Conservation (phyloP, 2,888 invertebrate genomes). For the Lysandra coridon region DNA sequence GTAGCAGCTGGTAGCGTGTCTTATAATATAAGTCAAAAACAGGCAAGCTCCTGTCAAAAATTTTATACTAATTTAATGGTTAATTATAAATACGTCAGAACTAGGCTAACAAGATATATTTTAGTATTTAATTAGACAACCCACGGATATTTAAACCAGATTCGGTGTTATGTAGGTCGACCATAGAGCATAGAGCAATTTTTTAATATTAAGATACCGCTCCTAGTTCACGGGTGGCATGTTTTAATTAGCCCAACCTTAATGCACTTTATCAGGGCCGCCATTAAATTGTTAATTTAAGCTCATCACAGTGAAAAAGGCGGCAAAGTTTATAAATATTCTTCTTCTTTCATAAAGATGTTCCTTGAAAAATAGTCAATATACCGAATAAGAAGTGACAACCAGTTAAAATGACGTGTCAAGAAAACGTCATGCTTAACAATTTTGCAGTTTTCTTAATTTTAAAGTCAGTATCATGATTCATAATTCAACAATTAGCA, state of each 20-base stretch:
- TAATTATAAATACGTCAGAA: neutral
- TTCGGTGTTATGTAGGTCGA: constrained; percentile 19
- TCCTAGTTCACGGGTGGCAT: constrained; percentile 2
- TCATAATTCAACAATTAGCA: no score
- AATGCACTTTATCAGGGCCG: constrained; percentile 6
- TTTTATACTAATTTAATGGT: neutral
- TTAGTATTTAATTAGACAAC: constrained; percentile 19
- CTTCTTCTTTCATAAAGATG: neutral
- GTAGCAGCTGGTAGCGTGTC: neutral
- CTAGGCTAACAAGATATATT: constrained; percentile 9
- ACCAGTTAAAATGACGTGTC: no score
- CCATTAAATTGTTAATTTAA: neutral
- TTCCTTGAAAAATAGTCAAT: neutral
- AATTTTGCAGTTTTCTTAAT: neutral
- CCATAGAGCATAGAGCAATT: neutral
- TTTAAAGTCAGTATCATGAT: neutral
- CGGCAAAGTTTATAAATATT: neutral
- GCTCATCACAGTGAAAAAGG: neutral
- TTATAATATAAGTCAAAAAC: neutral
- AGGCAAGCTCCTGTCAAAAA: neutral
- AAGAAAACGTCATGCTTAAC: neutral
- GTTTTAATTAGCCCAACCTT: constrained; percentile 6
- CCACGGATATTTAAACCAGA: constrained; percentile 20
- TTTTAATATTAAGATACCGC: constrained; percentile 10
- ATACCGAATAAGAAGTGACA: no score